phyloP scores from a whole-genome alignment of 2,888 invertebrate genomes.

The Hemithea aestivaria region DNA sequence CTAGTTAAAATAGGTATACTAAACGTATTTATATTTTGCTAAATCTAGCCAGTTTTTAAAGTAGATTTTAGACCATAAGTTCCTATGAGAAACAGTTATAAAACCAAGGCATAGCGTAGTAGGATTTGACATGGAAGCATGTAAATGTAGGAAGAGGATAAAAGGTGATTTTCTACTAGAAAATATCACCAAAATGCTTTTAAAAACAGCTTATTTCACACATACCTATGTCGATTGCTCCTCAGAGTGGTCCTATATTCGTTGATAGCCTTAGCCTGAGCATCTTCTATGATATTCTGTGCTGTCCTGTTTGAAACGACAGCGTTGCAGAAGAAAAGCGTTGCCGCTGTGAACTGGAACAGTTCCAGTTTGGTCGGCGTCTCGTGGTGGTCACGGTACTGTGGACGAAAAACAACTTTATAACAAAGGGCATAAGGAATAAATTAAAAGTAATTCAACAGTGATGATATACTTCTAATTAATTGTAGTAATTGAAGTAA shows the following conservation, averaged over 20 bases:
- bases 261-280: constrained; percentile 72
- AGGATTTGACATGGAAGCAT: too few relatives aligned
- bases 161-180: too few relatives aligned
- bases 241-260: constrained; percentile 71
- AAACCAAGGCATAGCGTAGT: too few relatives aligned
- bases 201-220: background rate
- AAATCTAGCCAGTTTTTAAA: too few relatives aligned
- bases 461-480: too few relatives aligned
- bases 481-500: too few relatives aligned
- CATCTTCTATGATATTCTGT: constrained; percentile 72
- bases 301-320: constrained; percentile 69
- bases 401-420: constrained; percentile 8
- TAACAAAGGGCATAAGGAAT: background rate
- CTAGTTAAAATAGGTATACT: too few relatives aligned
- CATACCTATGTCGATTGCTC: constrained; percentile 75
- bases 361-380: constrained; percentile 61
- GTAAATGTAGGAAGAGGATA: too few relatives aligned
- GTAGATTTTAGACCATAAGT: too few relatives aligned
- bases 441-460: background rate
- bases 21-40: too few relatives aligned
- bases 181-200: too few relatives aligned
- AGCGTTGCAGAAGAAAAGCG: constrained; percentile 25
- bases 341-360: constrained; percentile 71
- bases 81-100: too few relatives aligned
- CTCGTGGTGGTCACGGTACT: constrained; percentile 68